Conservation (phyloP, 2,113 vertebrate genomes). For the Synodontis membranacea region DNA sequence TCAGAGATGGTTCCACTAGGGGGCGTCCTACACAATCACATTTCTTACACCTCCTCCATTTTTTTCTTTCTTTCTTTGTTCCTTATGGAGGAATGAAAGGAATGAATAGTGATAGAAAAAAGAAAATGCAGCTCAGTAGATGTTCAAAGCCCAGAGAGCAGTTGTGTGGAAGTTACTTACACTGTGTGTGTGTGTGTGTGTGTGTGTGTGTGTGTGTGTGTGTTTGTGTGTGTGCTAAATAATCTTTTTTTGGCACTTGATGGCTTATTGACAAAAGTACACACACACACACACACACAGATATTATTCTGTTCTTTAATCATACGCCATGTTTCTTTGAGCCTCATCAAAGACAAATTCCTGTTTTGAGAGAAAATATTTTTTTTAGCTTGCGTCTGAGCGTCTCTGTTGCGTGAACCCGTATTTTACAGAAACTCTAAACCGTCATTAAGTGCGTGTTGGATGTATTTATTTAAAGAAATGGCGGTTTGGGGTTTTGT, state of each 20-base stretch:
- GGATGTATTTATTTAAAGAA: constrained; percentile 26
- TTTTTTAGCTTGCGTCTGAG: neutral
- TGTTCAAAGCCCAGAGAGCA: neutral
- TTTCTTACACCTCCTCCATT: neutral
- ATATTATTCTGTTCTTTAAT: neutral
- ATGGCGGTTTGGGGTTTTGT: neutral
- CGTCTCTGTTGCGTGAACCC: neutral
- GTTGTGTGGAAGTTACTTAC: neutral
- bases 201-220: neutral
- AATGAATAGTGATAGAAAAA: neutral
- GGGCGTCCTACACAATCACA: constrained; percentile 35
- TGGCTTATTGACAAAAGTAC: neutral
- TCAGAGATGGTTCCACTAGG: too few species aligned
- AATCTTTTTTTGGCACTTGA: constrained; percentile 34
- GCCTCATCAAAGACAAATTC: neutral
- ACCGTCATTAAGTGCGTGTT: constrained; percentile 59
- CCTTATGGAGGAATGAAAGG: neutral
- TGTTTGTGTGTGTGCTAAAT: neutral
- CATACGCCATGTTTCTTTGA: neutral
- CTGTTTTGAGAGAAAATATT: neutral
- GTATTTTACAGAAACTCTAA: constrained; percentile 54
- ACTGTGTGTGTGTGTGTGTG: too few species aligned
- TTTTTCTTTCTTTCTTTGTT: neutral
- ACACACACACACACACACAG: neutral
- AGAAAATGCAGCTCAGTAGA: neutral